These are phyloP conservation scores for Ptilodon capucinus DNA, from an alignment of 2,888 invertebrate species.

Conservation along the genomic window DNA sequence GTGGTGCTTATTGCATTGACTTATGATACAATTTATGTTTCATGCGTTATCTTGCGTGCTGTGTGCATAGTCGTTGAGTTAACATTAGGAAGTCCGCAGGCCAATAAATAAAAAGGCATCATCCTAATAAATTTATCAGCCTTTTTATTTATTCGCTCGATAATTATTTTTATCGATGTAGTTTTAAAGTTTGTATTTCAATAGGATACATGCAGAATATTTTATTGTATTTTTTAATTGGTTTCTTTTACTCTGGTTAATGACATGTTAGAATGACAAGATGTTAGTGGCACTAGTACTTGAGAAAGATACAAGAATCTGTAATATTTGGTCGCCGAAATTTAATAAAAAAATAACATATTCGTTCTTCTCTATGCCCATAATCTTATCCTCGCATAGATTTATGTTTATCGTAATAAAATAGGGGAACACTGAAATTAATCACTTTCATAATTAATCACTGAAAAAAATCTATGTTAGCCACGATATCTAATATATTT, in stretches of 20 bases:
- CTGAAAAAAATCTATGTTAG: slow-evolving; percentile 75
- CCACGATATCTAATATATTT: slow-evolving; percentile 66
- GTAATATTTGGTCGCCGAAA: slow-evolving; percentile 10
- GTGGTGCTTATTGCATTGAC: slow-evolving; percentile 13
- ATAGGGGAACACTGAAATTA: slow-evolving; percentile 29
- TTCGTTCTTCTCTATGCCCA: slow-evolving; percentile 10
- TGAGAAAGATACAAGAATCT: slow-evolving; percentile 29
- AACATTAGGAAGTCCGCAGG: not conserved
- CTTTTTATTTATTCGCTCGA: not conserved
- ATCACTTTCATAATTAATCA: slow-evolving; percentile 63
- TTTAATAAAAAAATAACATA: slow-evolving; percentile 13
- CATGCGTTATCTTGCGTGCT: slow-evolving; percentile 16
- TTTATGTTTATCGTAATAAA: slow-evolving; percentile 10
- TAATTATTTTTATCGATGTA: not conserved
- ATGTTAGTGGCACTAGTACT: slow-evolving; percentile 55
- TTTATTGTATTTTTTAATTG: slow-evolving; percentile 27
- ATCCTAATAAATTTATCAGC: not conserved
- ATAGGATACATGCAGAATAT: slow-evolving; percentile 41
- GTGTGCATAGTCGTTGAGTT: not conserved
- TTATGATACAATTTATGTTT: slow-evolving; percentile 15
- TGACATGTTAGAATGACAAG: slow-evolving; percentile 60
- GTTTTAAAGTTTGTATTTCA: slow-evolving; percentile 31
- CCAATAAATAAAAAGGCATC: not conserved
- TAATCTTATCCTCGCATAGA: slow-evolving; percentile 13
- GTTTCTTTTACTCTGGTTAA: slow-evolving; percentile 29